Evolutionary conservation across 2,113 vertebrate genomes (phyloP).

Genomic region (Pseudonaja textilis): DNA sequence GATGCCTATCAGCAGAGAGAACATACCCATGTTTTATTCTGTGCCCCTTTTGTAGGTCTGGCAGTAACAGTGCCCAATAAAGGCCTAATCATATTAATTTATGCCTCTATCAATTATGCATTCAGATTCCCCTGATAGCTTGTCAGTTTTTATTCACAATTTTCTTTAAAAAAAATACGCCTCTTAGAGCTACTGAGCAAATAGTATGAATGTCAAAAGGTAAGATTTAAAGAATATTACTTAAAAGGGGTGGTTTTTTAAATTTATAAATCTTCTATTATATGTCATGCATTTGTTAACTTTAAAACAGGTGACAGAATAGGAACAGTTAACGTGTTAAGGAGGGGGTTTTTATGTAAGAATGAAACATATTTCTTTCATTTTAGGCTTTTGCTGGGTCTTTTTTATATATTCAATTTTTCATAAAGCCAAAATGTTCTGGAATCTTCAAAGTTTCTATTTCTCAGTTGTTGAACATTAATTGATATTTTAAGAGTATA

Average conservation of each 20-base stretch:
- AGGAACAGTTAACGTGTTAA: slow-evolving; percentile 73
- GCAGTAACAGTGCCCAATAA: slow-evolving; percentile 79
- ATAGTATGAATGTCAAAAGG: slow-evolving; percentile 76
- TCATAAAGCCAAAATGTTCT: slow-evolving; percentile 50
- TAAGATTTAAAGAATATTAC: slow-evolving; percentile 84
- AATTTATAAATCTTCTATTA: slow-evolving; percentile 81
- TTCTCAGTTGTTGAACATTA: slow-evolving; percentile 17
- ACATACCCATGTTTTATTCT: slow-evolving; percentile 80
- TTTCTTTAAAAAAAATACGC: slow-evolving; percentile 78
- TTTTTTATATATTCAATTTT: slow-evolving; percentile 54
- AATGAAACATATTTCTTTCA: slow-evolving; percentile 43
- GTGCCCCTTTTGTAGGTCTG: slow-evolving; percentile 79
- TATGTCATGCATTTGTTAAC: slow-evolving; percentile 74
- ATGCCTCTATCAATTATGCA: slow-evolving; percentile 92
- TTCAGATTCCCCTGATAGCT: slow-evolving; percentile 86
- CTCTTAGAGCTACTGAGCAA: slow-evolving; percentile 80
- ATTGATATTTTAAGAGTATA: slow-evolving; percentile 22
- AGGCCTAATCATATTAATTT: slow-evolving; percentile 91
- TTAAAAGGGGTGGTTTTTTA: slow-evolving; percentile 80
- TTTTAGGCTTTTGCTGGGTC: background rate
- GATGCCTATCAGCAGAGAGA: slow-evolving; percentile 82
- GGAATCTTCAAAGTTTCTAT: slow-evolving; percentile 41
- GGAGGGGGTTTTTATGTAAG: slow-evolving; percentile 70
- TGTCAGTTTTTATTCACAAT: slow-evolving; percentile 91
- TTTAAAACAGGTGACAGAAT: slow-evolving; percentile 69